A percentile compares a stretch with the other conserved stretches of the same genome.
phyloP scores from a whole-genome alignment of 2,113 vertebrate species.

The Elephas maximus region DNA sequence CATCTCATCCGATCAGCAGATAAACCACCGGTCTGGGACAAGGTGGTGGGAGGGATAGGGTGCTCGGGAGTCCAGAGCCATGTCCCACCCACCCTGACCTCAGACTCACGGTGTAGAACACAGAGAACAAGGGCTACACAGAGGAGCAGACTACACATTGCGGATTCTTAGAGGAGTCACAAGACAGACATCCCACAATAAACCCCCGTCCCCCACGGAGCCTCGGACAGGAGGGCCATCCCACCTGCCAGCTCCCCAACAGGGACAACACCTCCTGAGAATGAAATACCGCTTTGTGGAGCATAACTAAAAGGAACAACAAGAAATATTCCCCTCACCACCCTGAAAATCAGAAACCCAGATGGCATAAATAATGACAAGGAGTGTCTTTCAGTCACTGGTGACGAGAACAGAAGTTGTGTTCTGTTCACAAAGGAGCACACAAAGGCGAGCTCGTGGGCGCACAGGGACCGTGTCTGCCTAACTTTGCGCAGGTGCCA shows the following conservation, averaged over 20 bases:
- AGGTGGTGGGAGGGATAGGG: too few relatives aligned
- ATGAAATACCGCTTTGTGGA: not conserved
- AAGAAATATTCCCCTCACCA: not conserved
- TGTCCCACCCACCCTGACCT: not conserved
- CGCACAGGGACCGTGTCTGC: constrained; percentile 74
- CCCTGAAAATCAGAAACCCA: constrained; percentile 59
- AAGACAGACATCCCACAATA: rapidly evolving
- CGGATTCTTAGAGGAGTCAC: rapidly evolving
- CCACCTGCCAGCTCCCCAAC: not conserved
- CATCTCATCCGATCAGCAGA: not conserved
- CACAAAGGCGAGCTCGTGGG: not conserved
- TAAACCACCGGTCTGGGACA: rapidly evolving
- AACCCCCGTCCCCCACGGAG: rapidly evolving
- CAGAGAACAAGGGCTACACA: rapidly evolving
- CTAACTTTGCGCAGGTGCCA: not conserved
- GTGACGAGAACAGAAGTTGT: constrained; percentile 43
- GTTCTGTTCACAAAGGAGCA: not conserved
- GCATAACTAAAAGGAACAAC: constrained; percentile 22
- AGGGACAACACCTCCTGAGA: not conserved
- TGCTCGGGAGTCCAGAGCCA: not conserved
- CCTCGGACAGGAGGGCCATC: not conserved
- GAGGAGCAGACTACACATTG: not conserved
- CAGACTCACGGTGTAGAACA: rapidly evolving
- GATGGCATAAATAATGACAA: constrained; percentile 72
- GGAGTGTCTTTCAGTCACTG: constrained; percentile 67